Evolutionary conservation across 2,888 invertebrate species (phyloP), one percentile per base, ranked within the genome.

Genomic region (Drosophila subquinaria): DNA sequence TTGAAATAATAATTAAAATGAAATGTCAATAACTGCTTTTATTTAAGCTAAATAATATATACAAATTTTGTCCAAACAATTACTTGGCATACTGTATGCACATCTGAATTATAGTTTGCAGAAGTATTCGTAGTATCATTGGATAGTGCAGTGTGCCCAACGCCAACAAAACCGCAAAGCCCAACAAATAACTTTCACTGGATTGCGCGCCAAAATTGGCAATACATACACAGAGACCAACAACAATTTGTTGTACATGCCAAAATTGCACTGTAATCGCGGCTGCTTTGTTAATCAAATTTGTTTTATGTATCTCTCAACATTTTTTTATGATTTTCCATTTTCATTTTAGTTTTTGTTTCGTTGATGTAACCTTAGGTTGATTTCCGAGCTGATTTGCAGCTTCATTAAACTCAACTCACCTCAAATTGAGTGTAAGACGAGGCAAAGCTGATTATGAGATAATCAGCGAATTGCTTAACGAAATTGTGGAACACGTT

Each of bases 401-500:
- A 68, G 82, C 84, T 85, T 82, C 81, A 88, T 85, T 85, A 88
- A 70, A 73, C 69, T 36, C 33, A 69, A 72, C 65, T 66, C 61
- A 50, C 45, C 50, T 66, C 70, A 43, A 45, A 64, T 73, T 67
- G 84, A 81, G 72, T 66, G 71, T 69, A 79, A 67, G 80, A 52
- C 69, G 69, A 69, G 77, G 75, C 71, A 60, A 75, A 73, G 80
- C 79, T 81, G 87, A 87, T 83, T 87, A 83, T 87, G 82, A 80
- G 87, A 87, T 83, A 87, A 84, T 80, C 82, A 80, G 61, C 52
- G 48, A 81, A 79, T 83, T 87, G 75, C 84, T 64, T 64, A 87
- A 87, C 72, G 52, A 55, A 75, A 75, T 78, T 75, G 67, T 65
- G 64, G 65, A 76, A 76, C 55, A 68, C 57, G 53, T 48, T 50